Conservation (phyloP, 1,140 invertebrate genomes). For the Cotesia chilonis region DNA sequence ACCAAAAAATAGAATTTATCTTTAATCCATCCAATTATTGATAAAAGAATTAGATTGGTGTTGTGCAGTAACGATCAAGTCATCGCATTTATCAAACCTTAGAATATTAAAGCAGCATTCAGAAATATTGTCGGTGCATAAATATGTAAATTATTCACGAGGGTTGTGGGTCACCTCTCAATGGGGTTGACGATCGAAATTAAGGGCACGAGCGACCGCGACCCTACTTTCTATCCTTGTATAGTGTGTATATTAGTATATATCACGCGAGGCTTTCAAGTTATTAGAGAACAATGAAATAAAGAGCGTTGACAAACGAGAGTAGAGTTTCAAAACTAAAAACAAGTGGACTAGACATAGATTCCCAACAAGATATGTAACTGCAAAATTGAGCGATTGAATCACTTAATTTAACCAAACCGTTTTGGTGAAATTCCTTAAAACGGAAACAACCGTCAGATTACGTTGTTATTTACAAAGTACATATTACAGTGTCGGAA, state of each 20-base stretch:
- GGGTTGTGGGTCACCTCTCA: conserved; percentile 22
- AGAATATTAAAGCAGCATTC: conserved; percentile 1
- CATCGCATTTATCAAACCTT: not conserved
- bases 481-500: conserved; percentile 35
- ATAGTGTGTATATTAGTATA: not conserved
- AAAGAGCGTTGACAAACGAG: not conserved
- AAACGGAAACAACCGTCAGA: no score
- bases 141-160: conserved; percentile 25
- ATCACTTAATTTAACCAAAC: no score
- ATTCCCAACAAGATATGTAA: no score
- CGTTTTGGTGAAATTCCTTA: no score
- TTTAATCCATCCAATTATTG: no score
- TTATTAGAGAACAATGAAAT: conserved; percentile 7
- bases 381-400: no score
- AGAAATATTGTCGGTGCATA: conserved; percentile 1
- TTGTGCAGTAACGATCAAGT: not conserved
- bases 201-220: conserved; percentile 17
- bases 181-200: conserved; percentile 24
- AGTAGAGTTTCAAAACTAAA: not conserved
- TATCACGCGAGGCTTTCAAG: conserved; percentile 5
- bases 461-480: not conserved
- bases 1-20: no score
- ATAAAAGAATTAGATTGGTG: no score
- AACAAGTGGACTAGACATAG: not conserved
- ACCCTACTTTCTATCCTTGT: not conserved